Evolutionary conservation across 1,140 invertebrate species (phyloP), one percentile per base, ranked within the genome.

Genomic region (Leptoteleia sp.): DNA sequence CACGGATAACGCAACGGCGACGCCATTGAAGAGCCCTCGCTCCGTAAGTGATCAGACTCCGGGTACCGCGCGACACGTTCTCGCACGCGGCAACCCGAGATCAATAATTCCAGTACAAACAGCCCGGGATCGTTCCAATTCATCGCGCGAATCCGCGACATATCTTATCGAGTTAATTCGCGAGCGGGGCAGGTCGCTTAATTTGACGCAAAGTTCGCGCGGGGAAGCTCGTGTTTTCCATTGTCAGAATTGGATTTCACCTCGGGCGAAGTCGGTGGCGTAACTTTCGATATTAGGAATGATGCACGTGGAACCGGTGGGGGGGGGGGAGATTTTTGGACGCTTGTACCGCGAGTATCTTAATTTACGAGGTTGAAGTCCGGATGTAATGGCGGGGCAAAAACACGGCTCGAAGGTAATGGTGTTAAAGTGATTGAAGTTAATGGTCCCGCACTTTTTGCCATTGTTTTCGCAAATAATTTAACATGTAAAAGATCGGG

Each of bases 341-440:
- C 11, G 45, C 12, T 47, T 35, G 61, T 12, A 47, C 15, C 17
- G 19, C 12, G 42, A 9, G 9, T 11, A 35, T 47, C 64, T 55
- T 68, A 68, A 68, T 68, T 68, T 68, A 68, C n/a, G 42, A 57
- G 13, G 12, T 48, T 68, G 12, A 38, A 48, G 22, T 11, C 17
- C 25, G 9, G 6, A 19, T 67, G 62, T 57, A 68, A 48, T 22
- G 33, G 43, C 38, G 8, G 27, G 9, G 19, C 31, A 55, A 70
- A 70, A 70, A 68, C 52, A 55, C 1, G 6, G 4, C 4, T 59
- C 29, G 43, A 27, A 35, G 48, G 9, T 7, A 15, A 29, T 13
- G 17, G 59, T 52, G 43, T 48, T 48, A 59, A 70, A 57, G 50
- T 70, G 52, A 70, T 70, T 59, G 52, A 70, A 59, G 52, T 70